Percentiles rank a stretch among this genome's conserved stretches.
These are phyloP conservation scores for Capitulum mitella DNA, from an alignment of 2,888 invertebrate genomes.

Conservation along the genomic window DNA sequence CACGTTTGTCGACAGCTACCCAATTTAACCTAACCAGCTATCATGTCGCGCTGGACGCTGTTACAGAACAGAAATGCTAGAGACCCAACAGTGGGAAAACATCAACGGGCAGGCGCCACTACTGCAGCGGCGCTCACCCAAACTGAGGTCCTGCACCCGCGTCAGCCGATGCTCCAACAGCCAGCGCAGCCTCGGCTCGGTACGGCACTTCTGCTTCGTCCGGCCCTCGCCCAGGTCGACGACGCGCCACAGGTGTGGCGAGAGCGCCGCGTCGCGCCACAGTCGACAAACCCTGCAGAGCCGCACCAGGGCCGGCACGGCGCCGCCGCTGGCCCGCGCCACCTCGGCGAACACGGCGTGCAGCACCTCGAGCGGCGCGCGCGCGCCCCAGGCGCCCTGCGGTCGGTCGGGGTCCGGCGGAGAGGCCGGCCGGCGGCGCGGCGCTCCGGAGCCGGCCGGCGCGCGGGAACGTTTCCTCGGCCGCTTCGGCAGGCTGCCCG, in stretches of 20 bases:
- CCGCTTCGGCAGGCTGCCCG: neutral
- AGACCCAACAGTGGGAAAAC: neutral
- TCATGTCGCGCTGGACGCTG: no score
- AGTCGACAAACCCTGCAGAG: conserved; percentile 67
- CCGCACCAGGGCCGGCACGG: conserved; percentile 40
- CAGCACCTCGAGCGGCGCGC: conserved; percentile 1
- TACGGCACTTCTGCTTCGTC: conserved; percentile 65
- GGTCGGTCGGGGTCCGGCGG: neutral
- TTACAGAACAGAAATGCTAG: neutral
- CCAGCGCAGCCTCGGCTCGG: conserved; percentile 68
- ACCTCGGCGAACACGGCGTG: neutral
- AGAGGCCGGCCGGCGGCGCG: neutral
- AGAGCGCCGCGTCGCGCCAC: conserved; percentile 66
- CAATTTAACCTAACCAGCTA: no score
- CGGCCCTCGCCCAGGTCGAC: conserved; percentile 64
- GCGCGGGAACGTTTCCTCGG: neutral
- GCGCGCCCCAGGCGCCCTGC: neutral
- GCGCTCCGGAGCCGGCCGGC: neutral
- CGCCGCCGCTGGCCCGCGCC: neutral
- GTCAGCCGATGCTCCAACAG: conserved; percentile 67
- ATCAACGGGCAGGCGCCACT: no score
- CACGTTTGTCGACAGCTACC: neutral
- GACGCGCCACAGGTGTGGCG: conserved; percentile 64
- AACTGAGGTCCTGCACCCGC: conserved; percentile 64
- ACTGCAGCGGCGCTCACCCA: conserved; percentile 52